Evolutionary conservation across 64 coral and sea anemone species (phyloP).

Genomic region (Catalaphyllia jardinei): DNA sequence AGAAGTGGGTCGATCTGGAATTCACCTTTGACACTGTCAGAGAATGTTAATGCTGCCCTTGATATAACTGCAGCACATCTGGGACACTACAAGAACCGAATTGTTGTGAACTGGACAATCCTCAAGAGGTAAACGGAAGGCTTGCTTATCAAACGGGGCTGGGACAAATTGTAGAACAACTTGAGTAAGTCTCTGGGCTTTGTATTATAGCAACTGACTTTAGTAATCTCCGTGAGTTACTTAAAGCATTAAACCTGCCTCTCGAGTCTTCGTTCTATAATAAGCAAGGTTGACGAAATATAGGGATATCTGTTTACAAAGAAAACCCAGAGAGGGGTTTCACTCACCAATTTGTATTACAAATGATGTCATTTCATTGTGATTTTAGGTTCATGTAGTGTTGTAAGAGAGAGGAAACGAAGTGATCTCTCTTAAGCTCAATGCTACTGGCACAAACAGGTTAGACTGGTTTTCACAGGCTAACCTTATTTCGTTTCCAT

Average conservation of each 20-base stretch:
- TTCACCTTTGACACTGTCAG: background rate
- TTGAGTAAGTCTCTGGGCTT: too few relatives aligned
- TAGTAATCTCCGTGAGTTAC: too few relatives aligned
- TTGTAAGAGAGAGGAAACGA: slow-evolving; percentile 15
- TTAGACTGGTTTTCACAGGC: slow-evolving; percentile 31
- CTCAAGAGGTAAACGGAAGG: background rate
- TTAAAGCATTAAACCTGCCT: too few relatives aligned
- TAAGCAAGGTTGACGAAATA: too few relatives aligned
- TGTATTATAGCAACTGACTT: too few relatives aligned
- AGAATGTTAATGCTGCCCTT: slow-evolving; percentile 3
- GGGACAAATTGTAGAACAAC: too few relatives aligned
- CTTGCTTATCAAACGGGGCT: background rate
- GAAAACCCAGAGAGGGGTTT: too few relatives aligned
- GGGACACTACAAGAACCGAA: slow-evolving; percentile 25
- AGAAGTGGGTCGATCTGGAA: background rate
- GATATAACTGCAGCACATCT: background rate
- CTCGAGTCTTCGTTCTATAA: too few relatives aligned
- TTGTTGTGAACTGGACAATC: slow-evolving; percentile 6
- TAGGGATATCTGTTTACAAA: too few relatives aligned
- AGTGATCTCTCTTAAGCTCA: slow-evolving; percentile 31
- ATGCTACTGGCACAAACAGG: slow-evolving; percentile 2
- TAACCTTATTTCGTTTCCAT: background rate
- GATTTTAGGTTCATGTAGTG: slow-evolving; percentile 13
- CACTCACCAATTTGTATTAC: background rate
- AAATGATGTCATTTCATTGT: background rate